Evolutionary conservation across 2,888 invertebrate genomes (phyloP).

Genomic region (Gymnoscelis rufifasciata): DNA sequence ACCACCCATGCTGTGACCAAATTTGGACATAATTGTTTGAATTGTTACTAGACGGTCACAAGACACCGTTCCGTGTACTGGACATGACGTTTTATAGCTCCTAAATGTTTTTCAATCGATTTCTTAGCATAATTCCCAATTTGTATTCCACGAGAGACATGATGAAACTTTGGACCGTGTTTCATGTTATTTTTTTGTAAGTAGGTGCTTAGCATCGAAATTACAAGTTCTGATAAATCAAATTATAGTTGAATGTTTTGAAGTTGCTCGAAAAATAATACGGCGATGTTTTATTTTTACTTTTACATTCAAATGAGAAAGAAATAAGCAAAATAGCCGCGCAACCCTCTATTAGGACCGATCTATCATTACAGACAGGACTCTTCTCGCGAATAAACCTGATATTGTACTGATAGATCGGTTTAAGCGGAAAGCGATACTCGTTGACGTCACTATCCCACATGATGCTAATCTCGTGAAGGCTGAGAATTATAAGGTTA

Average conservation of each 20-base stretch:
- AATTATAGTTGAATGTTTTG: not conserved
- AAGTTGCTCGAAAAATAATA: not conserved
- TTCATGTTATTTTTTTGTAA: slow-evolving; percentile 6
- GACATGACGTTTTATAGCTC: slow-evolving; percentile 24
- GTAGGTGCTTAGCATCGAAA: slow-evolving; percentile 19
- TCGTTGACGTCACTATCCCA: no score
- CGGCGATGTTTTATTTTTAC: not conserved
- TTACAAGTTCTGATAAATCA: slow-evolving; percentile 1
- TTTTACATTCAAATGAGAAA: not conserved
- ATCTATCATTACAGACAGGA: no score
- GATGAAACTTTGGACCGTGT: slow-evolving; percentile 7
- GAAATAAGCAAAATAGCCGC: no score
- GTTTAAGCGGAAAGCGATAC: no score
- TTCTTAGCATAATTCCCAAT: slow-evolving; percentile 24
- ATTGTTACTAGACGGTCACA: slow-evolving; percentile 26
- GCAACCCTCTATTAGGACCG: no score
- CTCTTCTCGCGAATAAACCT: no score
- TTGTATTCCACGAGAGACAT: slow-evolving; percentile 15
- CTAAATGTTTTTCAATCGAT: slow-evolving; percentile 24
- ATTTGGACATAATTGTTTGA: slow-evolving; percentile 30
- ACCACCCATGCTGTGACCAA: slow-evolving; percentile 34
- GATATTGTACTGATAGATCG: no score
- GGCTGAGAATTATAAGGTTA: no score
- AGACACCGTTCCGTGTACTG: slow-evolving; percentile 19
- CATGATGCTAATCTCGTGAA: no score